A percentile compares a stretch with the other conserved stretches of the same genome.
Conservation (phyloP, 2,888 invertebrate species). For the Amblyteles armatorius region DNA sequence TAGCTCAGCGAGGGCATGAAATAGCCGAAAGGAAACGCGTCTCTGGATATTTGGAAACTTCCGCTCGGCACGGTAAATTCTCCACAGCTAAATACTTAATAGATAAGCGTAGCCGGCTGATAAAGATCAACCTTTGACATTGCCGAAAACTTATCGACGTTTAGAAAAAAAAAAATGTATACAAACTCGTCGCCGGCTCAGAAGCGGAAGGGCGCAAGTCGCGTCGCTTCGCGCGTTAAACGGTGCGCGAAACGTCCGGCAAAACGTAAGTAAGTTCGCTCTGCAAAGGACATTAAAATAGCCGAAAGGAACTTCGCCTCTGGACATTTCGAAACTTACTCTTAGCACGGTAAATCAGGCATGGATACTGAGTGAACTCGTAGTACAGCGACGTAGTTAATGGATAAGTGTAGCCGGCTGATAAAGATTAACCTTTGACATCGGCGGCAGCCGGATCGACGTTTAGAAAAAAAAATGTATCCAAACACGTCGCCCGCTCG, state of each 20-base stretch:
- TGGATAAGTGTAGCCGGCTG: neutral
- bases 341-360: neutral
- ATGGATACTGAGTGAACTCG: neutral
- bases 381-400: neutral
- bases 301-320: too few relatives aligned
- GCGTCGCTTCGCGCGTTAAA: neutral
- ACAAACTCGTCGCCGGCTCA: neutral
- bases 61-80: neutral
- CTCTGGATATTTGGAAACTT: neutral
- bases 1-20: neutral
- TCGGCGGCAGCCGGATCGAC: neutral
- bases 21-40: neutral
- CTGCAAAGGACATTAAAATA: too few relatives aligned
- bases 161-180: neutral
- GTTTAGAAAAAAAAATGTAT: neutral
- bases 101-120: neutral
- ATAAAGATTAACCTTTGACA: constrained; percentile 34
- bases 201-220: neutral
- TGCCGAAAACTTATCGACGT: neutral
- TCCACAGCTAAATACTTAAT: neutral
- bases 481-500: neutral
- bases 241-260: neutral
- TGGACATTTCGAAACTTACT: too few relatives aligned
- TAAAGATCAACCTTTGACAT: constrained; percentile 30
- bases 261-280: too few relatives aligned